These are phyloP conservation scores for Neosalanx taihuensis DNA, from an alignment of 2,797 vertebrate species.

Conservation along the genomic window DNA sequence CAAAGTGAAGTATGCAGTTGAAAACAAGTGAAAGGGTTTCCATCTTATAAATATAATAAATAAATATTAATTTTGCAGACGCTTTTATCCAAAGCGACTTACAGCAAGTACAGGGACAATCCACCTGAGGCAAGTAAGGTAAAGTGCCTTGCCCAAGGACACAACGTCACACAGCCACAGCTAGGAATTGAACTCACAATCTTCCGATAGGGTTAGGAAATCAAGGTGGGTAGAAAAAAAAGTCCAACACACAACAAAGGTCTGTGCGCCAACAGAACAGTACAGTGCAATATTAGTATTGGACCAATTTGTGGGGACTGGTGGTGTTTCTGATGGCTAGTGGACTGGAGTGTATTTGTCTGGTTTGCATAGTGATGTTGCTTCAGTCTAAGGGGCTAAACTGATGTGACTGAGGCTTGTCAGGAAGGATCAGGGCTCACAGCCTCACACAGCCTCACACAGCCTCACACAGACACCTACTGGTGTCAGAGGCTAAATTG, in stretches of 20 bases:
- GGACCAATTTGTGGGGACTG: not conserved
- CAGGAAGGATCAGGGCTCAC: not conserved
- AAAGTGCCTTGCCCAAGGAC: too few relatives aligned
- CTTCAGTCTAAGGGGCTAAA: constrained; percentile 29
- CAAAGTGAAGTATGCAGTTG: not conserved
- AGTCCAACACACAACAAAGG: too few relatives aligned
- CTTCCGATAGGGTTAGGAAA: too few relatives aligned
- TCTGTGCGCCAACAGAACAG: not conserved
- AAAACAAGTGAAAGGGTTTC: not conserved
- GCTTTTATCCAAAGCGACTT: too few relatives aligned
- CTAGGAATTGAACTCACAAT: too few relatives aligned
- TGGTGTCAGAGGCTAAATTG: constrained; percentile 17
- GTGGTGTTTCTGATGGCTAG: not conserved
- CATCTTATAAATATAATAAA: not conserved
- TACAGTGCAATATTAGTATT: not conserved
- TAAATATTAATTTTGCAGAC: too few relatives aligned
- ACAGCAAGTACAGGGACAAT: too few relatives aligned
- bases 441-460: constrained; percentile 4
- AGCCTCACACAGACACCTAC: not conserved
- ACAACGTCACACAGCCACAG: too few relatives aligned
- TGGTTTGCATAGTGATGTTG: not conserved
- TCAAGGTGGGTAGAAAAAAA: too few relatives aligned
- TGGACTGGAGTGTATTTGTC: not conserved
- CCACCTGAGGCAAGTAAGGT: too few relatives aligned
- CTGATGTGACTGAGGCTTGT: constrained; percentile 30